A percentile compares a stretch with the other conserved stretches of the same genome.
phyloP scores from a whole-genome alignment of 2,888 invertebrate genomes.

The Drosophila putrida region DNA sequence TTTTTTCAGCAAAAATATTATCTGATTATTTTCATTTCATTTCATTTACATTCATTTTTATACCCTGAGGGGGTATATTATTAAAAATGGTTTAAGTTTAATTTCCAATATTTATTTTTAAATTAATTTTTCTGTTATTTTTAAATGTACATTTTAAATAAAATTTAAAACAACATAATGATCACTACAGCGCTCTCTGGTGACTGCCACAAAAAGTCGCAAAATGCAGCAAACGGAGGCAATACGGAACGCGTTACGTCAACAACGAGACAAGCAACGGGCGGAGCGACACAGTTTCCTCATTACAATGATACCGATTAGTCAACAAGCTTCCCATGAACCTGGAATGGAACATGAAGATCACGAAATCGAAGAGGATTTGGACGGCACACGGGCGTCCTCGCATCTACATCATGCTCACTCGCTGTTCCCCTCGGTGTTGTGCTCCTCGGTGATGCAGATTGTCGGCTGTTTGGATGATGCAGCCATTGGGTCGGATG shows the following conservation, averaged over 20 bases:
- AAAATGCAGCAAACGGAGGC: conserved; percentile 99
- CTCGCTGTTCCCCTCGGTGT: conserved; percentile 97
- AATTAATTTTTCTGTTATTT: too few species aligned
- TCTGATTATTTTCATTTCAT: too few species aligned
- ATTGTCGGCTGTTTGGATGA: conserved; percentile 98
- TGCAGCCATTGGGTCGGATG: conserved; percentile 96
- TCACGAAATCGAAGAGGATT: conserved; percentile 92
- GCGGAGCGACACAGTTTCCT: conserved; percentile 98
- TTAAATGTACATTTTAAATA: background rate
- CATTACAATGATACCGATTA: conserved; percentile 97
- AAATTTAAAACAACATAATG: background rate
- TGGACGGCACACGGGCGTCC: conserved; percentile 90
- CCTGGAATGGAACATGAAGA: conserved; percentile 95
- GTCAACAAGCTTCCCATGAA: conserved; percentile 97
- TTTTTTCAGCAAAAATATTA: too few species aligned
- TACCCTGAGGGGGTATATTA: too few species aligned
- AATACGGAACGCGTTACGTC: conserved; percentile 96
- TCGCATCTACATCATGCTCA: conserved; percentile 96
- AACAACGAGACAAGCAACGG: conserved; percentile 97
- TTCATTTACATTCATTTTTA: too few species aligned
- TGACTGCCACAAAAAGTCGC: conserved; percentile 99
- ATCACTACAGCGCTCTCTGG: conserved; percentile 91
- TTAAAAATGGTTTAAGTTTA: too few species aligned
- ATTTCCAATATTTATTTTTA: too few species aligned
- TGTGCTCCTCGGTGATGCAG: conserved; percentile 98